Base-by-base conservation (phyloP, 2,797 vertebrate species). In the Chromis chromis region DNA sequence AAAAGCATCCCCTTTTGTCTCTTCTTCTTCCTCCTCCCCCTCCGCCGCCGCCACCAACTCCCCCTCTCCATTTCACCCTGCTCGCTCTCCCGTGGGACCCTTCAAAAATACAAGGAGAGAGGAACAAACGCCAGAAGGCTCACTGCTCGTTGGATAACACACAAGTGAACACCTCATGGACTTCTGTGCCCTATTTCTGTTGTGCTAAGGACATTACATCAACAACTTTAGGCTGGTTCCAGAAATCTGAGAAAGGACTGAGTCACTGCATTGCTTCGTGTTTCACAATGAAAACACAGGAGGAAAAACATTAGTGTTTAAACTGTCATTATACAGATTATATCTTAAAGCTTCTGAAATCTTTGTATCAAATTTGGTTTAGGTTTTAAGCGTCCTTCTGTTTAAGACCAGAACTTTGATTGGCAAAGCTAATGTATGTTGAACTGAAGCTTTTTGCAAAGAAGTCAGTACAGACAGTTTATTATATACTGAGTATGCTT, bases 1-100 rank as follows among this genome's bases (percentile, higher is more conserved):
- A 85, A 89, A 90, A 91, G 82, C 85, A 76, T 80, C 56, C 39
- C 69, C 50, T 8, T 83, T 86, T 88, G 83, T 87, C 75, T 65
- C 64, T 28, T 22, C 50, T 17, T 17, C 8, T 55, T 7, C 50
- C 50, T 3, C 9, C 19, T 13, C 40, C 16, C 17, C n/a, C 13
- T 1, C 17, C 5, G 0, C 1, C 7, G 31, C 28, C 2, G 1
- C 50, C 65, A 40, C 75, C 69, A 67, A 46, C 74, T 69, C 58
- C 50, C 25, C 63, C 64, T 85, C 74, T 82, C 62, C 21, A 39
- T 79, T 82, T 82, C 83, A 65, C 65, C 64, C 54, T 31, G 40
- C 62, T 61, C 64, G 70, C 67, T 9, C 55, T 84, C 86, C 76
- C 70, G 44, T 21, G 49, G 69, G 79, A 87, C 65, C 48, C 75